Conservation (phyloP, 2,113 vertebrate species). For the Gobio gobio region DNA sequence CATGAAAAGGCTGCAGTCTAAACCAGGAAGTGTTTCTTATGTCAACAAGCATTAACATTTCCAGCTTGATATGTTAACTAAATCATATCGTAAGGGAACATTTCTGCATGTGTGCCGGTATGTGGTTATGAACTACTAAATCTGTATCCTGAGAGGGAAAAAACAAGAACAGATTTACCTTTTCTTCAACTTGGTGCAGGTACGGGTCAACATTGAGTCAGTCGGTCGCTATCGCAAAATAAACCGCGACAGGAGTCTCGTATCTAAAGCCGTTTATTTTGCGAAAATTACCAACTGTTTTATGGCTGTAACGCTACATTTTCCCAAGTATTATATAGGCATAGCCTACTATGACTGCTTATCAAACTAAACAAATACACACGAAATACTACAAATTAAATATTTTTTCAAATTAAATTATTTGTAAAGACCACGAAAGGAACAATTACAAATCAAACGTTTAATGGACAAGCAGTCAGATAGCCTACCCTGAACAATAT, state of each 20-base stretch:
- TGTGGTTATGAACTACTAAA: not conserved
- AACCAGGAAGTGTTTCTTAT: slow-evolving; percentile 32
- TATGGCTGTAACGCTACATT: not conserved
- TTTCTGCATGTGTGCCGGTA: not conserved
- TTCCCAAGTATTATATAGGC: not conserved
- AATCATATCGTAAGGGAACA: not conserved
- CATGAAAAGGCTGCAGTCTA: not conserved
- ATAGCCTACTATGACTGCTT: not conserved
- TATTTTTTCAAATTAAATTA: not conserved
- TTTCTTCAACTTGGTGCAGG: not conserved
- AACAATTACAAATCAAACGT: not conserved
- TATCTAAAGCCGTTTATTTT: not conserved
- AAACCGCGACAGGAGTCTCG: not conserved
- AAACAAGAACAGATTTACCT: not conserved
- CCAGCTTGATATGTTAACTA: not conserved
- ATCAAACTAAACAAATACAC: not conserved
- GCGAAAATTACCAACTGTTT: not conserved
- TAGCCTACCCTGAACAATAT: too few species aligned
- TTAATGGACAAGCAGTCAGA: not conserved
- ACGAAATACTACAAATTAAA: not conserved
- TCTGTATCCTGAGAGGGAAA: not conserved
- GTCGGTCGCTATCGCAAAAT: not conserved
- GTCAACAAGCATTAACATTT: not conserved
- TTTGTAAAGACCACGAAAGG: not conserved
- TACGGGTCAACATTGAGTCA: not conserved